Percentiles rank a stretch among this genome's conserved stretches.
Evolutionary conservation across 2,113 vertebrate species (phyloP).

Genomic region (Coracopsis vasa): DNA sequence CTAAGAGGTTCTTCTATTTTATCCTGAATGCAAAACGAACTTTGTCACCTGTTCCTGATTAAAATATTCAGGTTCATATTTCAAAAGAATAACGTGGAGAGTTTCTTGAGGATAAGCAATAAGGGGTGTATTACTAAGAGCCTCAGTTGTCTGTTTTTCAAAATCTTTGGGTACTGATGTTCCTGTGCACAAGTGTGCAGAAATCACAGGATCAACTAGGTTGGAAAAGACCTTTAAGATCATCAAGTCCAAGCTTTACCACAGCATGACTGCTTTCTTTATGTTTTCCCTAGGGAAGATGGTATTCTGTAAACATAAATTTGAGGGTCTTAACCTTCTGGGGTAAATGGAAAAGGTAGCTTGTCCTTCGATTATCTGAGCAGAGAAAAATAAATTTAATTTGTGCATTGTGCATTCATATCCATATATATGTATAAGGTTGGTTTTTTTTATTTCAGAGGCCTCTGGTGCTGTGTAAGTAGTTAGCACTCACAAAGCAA

Average conservation of each 20-base stretch:
- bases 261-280: not conserved
- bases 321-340: not conserved
- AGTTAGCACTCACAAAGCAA: not conserved
- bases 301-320: not conserved
- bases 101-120: not conserved
- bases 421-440: not conserved
- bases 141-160: not conserved
- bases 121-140: not conserved
- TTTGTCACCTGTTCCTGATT: not conserved
- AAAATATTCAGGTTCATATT: not conserved
- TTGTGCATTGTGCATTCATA: not conserved
- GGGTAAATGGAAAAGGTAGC: not conserved
- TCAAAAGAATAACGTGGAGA: not conserved
- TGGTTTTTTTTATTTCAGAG: not conserved
- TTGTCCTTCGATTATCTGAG: not conserved
- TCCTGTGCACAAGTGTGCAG: not conserved
- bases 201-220: not conserved
- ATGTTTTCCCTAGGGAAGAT: not conserved
- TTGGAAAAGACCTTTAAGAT: not conserved
- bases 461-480: not conserved
- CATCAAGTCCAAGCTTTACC: not conserved
- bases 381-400: not conserved
- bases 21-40: not conserved
- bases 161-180: not conserved
- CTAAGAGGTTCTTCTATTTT: not conserved